phyloP scores from a whole-genome alignment of 1,140 invertebrate species.

The Melanaphis sacchari region DNA sequence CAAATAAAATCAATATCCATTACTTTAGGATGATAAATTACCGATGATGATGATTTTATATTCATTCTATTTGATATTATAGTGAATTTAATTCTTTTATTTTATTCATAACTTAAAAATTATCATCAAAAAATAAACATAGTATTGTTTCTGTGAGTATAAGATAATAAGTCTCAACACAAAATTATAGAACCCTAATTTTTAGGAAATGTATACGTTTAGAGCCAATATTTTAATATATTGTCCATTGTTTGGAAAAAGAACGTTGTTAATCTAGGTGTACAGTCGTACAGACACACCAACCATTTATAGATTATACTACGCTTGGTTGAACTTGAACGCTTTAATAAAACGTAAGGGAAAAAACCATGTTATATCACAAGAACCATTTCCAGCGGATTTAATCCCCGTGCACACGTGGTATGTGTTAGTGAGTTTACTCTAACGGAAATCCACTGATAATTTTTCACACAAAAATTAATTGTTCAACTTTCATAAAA shows the following conservation, averaged over 20 bases:
- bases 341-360: slow-evolving; percentile 13
- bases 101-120: neutral
- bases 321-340: slow-evolving; percentile 40
- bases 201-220: neutral
- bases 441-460: slow-evolving; percentile 28
- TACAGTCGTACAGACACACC: neutral
- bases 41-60: neutral
- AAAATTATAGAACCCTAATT: neutral
- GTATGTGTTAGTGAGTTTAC: neutral
- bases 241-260: slow-evolving; percentile 3
- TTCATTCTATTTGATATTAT: neutral
- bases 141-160: neutral
- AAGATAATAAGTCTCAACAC: neutral
- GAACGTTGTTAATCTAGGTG: slow-evolving; percentile 29
- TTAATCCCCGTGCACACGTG: neutral
- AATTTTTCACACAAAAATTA: slow-evolving; percentile 36
- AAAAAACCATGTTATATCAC: slow-evolving; percentile 27
- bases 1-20: neutral
- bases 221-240: neutral
- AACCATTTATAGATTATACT: neutral
- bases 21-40: neutral
- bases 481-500: slow-evolving; percentile 16
- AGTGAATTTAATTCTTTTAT: neutral
- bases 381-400: slow-evolving; percentile 52
- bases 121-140: neutral